These are phyloP conservation scores for Glaucomys volans DNA, from an alignment of 2,113 vertebrate species.

Conservation along the genomic window DNA sequence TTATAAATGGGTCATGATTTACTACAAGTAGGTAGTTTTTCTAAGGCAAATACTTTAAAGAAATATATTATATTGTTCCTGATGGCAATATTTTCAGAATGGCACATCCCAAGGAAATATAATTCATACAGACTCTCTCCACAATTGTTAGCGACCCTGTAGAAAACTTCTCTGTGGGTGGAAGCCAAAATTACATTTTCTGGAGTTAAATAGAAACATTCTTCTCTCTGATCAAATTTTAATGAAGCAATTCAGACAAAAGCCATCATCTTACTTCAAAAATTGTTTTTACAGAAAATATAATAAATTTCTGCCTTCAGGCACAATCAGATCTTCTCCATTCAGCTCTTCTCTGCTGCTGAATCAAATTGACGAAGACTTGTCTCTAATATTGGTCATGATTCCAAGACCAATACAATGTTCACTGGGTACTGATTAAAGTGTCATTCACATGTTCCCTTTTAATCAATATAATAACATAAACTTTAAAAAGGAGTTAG, in stretches of 20 bases:
- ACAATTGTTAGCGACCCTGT: not conserved
- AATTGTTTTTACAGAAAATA: slow-evolving; percentile 70
- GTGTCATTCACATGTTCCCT: not conserved
- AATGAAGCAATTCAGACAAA: slow-evolving; percentile 79
- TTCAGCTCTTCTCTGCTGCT: not conserved
- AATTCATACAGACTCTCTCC: slow-evolving; percentile 28
- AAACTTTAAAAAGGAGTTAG: not conserved
- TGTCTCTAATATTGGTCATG: not conserved
- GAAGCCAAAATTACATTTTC: slow-evolving; percentile 76
- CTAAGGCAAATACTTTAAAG: not conserved
- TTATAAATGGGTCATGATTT: not conserved
- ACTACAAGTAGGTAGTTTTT: slow-evolving; percentile 3
- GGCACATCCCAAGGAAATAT: slow-evolving; percentile 30
- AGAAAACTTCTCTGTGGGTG: slow-evolving; percentile 37
- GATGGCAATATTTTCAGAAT: slow-evolving; percentile 41
- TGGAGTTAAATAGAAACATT: slow-evolving; percentile 74
- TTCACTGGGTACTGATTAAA: slow-evolving; percentile 15
- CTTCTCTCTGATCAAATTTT: slow-evolving; percentile 75
- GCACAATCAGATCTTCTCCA: not conserved
- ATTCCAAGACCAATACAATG: slow-evolving; percentile 6
- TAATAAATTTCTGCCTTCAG: slow-evolving; percentile 65
- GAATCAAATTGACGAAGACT: not conserved
- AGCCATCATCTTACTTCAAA: slow-evolving; percentile 67
- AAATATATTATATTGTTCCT: slow-evolving; percentile 13
- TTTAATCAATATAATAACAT: slow-evolving; percentile 36